These are phyloP conservation scores for Psittacula cyanocephala DNA, from an alignment of 2,113 vertebrate genomes.

Conservation along the genomic window DNA sequence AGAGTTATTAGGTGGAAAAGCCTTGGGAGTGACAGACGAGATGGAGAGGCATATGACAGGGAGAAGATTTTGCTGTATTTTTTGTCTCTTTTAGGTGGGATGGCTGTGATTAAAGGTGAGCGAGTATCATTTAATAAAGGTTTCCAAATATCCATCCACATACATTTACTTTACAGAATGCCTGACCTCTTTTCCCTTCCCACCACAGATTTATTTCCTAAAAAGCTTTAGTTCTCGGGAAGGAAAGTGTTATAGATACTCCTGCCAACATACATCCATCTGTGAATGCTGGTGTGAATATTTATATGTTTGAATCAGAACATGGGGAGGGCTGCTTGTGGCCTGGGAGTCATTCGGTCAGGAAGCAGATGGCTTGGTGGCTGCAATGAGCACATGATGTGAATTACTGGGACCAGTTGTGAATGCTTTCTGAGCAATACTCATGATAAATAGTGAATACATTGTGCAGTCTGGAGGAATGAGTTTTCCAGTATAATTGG, in stretches of 20 bases:
- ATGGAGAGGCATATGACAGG: not conserved
- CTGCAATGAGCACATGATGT: accelerated
- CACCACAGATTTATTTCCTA: not conserved
- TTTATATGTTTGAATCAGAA: conserved; percentile 32
- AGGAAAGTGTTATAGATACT: conserved; percentile 18
- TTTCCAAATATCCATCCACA: not conserved
- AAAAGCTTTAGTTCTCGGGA: not conserved
- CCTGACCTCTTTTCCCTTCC: not conserved
- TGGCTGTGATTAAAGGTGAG: not conserved
- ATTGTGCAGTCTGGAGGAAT: not conserved
- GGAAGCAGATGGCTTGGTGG: conserved; percentile 49
- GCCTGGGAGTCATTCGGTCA: not conserved
- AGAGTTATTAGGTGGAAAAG: not conserved
- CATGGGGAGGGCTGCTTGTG: not conserved
- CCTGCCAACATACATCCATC: conserved; percentile 41
- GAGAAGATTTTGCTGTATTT: not conserved
- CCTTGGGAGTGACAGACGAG: not conserved
- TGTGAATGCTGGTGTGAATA: conserved; percentile 29
- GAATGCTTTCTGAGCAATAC: not conserved
- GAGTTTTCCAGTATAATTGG: not conserved
- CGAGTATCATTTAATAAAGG: accelerated
- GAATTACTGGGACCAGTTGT: not conserved
- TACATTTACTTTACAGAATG: not conserved
- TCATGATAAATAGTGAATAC: not conserved
- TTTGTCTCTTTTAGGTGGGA: not conserved